These are phyloP conservation scores for Thalassarche chlororhynchos DNA, from an alignment of 2,113 vertebrate genomes.

Conservation along the genomic window DNA sequence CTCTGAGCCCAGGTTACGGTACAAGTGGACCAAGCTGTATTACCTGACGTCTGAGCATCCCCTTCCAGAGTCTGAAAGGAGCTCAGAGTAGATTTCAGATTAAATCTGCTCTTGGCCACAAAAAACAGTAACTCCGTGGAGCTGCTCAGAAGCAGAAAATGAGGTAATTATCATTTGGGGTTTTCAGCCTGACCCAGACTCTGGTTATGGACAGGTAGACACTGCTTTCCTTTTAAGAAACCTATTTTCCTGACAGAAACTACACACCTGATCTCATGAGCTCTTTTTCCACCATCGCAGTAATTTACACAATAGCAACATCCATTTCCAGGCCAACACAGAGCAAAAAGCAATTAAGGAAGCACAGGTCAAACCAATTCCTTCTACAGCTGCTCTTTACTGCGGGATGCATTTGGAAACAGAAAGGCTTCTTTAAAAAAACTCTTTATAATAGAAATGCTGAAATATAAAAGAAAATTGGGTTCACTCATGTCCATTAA, in stretches of 20 bases:
- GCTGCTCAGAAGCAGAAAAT: background rate
- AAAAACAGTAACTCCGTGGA: background rate
- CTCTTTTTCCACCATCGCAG: background rate
- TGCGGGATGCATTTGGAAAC: background rate
- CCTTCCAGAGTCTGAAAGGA: background rate
- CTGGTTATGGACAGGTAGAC: background rate
- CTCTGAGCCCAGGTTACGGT: background rate
- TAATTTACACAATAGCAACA: constrained; percentile 34
- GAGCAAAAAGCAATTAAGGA: constrained; percentile 56
- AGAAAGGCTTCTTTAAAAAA: background rate
- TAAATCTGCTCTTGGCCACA: background rate
- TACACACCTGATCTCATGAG: constrained; percentile 13
- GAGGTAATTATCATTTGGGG: background rate
- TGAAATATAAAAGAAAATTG: background rate
- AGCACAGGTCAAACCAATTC: constrained; percentile 51
- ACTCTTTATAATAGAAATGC: background rate
- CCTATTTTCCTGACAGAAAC: background rate
- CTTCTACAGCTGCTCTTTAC: background rate
- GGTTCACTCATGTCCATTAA: background rate
- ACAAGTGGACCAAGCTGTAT: background rate
- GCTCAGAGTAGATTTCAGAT: background rate
- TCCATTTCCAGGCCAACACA: constrained; percentile 11
- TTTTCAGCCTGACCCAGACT: background rate
- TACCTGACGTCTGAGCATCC: background rate
- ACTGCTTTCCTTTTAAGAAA: constrained; percentile 16